A percentile compares a stretch with the other conserved stretches of the same genome.
phyloP scores from a whole-genome alignment of 2,113 vertebrate species.

The Lophotis ruficrista region DNA sequence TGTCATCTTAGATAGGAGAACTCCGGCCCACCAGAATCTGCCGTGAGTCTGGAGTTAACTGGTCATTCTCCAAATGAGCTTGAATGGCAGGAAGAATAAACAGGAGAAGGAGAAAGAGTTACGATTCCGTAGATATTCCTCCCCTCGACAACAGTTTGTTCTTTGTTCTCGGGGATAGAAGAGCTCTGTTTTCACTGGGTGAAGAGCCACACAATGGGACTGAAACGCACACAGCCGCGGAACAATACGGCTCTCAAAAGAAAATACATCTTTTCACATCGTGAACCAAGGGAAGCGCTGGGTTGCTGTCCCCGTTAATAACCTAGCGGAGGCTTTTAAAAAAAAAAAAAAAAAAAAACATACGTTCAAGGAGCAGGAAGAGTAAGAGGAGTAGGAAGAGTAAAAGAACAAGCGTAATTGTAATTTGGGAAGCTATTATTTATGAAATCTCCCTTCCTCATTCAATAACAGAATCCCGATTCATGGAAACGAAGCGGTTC shows the following conservation, averaged over 20 bases:
- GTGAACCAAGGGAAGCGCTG: not conserved
- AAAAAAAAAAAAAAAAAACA: not conserved
- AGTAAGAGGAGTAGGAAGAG: not conserved
- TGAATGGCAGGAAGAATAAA: not conserved
- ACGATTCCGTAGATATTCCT: not conserved
- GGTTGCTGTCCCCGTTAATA: not conserved
- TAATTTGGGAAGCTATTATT: not conserved
- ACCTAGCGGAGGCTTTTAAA: not conserved
- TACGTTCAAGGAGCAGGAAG: not conserved
- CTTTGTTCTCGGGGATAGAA: constrained; percentile 38
- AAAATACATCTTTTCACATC: not conserved
- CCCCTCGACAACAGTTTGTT: not conserved
- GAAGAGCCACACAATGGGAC: not conserved
- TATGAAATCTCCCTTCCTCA: not conserved
- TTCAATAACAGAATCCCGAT: not conserved
- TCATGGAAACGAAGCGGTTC: not conserved
- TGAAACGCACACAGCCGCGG: not conserved
- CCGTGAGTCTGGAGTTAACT: not conserved
- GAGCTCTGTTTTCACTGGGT: constrained; percentile 17
- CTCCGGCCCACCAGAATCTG: not conserved
- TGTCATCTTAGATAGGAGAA: not conserved
- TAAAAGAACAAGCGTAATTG: not conserved
- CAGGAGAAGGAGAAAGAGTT: constrained; percentile 3
- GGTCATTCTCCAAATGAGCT: not conserved
- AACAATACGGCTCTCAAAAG: not conserved